Conservation (phyloP, 2,113 vertebrate genomes). For the Todiramphus saurophagus region DNA sequence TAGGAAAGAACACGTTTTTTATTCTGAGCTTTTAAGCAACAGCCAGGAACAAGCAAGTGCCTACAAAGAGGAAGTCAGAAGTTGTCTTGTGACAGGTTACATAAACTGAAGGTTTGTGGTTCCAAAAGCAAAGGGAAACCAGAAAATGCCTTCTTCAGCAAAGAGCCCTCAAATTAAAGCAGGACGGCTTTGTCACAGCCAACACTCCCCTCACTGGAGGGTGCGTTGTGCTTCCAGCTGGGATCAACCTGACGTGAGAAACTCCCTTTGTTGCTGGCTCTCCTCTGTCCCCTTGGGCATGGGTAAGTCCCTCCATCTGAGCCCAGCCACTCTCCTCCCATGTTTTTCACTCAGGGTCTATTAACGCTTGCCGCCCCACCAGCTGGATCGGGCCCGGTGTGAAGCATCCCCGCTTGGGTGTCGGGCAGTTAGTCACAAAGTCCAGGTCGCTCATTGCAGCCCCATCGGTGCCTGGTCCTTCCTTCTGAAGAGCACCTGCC, state of each 20-base stretch:
- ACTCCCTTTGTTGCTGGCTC: neutral
- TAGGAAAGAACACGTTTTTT: neutral
- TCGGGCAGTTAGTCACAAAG: accelerated
- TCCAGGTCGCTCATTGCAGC: accelerated
- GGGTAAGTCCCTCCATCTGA: neutral
- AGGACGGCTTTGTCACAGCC: neutral
- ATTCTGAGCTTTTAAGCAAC: neutral
- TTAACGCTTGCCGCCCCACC: neutral
- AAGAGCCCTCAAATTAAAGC: neutral
- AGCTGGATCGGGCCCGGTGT: accelerated
- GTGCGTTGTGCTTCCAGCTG: neutral
- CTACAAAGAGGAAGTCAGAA: neutral
- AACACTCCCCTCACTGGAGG: neutral
- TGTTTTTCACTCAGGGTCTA: neutral
- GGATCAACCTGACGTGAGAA: neutral
- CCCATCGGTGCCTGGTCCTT: neutral
- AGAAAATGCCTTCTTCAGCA: neutral
- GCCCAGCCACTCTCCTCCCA: neutral
- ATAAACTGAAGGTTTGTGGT: neutral
- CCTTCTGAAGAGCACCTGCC: neutral
- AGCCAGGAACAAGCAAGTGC: neutral
- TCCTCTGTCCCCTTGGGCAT: neutral
- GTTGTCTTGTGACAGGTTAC: neutral
- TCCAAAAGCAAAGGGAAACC: neutral
- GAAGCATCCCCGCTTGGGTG: neutral